Evolutionary conservation across 2,888 invertebrate genomes (phyloP).

Genomic region (Caenorhabditis sp.): DNA sequence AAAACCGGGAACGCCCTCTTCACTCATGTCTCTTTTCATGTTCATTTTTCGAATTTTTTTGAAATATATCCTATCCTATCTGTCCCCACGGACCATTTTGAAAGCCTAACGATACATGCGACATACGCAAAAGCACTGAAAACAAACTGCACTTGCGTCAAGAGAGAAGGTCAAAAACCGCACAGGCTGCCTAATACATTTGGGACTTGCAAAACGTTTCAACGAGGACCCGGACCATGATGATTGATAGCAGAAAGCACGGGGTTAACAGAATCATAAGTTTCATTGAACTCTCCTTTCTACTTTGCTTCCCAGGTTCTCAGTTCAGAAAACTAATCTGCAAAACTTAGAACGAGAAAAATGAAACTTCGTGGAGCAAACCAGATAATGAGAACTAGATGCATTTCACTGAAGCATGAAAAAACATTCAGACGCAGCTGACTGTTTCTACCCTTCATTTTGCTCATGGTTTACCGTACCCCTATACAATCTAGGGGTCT

Average conservation of each 20-base stretch:
- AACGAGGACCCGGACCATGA: constrained; percentile 4
- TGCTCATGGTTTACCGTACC: too few relatives aligned
- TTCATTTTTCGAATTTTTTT: constrained; percentile 43
- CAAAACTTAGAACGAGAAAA: background rate
- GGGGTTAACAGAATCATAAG: constrained; percentile 10
- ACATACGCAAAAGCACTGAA: constrained; percentile 39
- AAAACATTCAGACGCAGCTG: background rate
- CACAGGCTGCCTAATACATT: constrained; percentile 43
- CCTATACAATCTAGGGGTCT: too few relatives aligned
- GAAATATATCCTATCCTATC: constrained; percentile 29
- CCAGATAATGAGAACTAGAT: background rate
- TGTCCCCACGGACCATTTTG: constrained; percentile 58
- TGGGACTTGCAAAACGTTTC: constrained; percentile 48
- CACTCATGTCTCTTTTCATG: constrained; percentile 53
- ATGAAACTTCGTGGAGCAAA: too few relatives aligned
- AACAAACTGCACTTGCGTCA: constrained; percentile 38
- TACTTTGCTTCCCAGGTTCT: background rate
- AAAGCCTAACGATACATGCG: constrained; percentile 54
- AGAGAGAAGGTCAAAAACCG: constrained; percentile 34
- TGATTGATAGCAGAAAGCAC: constrained; percentile 39
- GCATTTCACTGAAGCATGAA: background rate
- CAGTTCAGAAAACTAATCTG: background rate
- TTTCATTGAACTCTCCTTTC: background rate
- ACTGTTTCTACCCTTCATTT: too few relatives aligned
- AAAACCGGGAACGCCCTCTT: constrained; percentile 59